A percentile compares a stretch with the other conserved stretches of the same genome.
phyloP scores from a whole-genome alignment of 2,888 invertebrate species.

The Nymphalis c-album region DNA sequence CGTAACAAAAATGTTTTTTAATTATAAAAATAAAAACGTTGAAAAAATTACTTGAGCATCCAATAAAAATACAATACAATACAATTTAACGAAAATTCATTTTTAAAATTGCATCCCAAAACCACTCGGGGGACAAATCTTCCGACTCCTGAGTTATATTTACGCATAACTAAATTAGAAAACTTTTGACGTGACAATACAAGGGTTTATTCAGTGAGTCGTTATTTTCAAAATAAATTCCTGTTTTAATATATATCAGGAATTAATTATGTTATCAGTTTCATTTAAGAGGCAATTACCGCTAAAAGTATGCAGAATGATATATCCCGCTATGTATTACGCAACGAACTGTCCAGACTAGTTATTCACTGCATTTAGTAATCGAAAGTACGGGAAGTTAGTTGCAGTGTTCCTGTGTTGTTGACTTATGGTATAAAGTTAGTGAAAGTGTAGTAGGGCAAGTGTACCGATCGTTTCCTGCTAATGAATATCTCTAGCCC shows the following conservation, averaged over 20 bases:
- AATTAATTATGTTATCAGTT: no score
- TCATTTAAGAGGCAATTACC: not conserved
- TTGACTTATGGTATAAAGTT: slow-evolving; percentile 41
- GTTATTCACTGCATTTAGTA: slow-evolving; percentile 3
- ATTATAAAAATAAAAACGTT: no score
- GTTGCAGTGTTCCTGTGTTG: slow-evolving; percentile 21
- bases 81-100: no score
- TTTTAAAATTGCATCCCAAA: no score
- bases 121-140: no score
- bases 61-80: no score
- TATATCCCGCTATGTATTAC: not conserved
- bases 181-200: no score
- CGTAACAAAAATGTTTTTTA: no score
- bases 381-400: slow-evolving; percentile 22
- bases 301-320: not conserved
- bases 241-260: not conserved
- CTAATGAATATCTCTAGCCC: slow-evolving; percentile 72
- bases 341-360: not conserved
- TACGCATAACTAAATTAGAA: no score
- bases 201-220: no score
- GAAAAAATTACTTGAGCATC: no score
- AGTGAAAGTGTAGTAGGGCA: slow-evolving; percentile 37
- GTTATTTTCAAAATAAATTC: not conserved
- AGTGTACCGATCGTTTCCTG: slow-evolving; percentile 52
- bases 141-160: no score